Evolutionary conservation across 2,888 invertebrate species (phyloP).

Genomic region (Protophormia terraenovae): DNA sequence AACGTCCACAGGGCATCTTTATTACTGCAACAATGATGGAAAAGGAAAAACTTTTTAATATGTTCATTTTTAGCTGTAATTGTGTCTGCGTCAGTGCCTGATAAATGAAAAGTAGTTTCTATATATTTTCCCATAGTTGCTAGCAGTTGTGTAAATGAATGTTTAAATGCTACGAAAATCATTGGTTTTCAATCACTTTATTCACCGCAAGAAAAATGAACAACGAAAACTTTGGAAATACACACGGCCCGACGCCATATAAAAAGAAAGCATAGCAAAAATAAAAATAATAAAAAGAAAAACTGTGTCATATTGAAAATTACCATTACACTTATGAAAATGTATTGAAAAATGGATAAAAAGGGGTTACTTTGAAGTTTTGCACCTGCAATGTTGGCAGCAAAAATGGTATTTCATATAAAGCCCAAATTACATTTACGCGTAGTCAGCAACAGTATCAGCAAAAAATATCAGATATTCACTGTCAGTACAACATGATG

Average conservation of each 20-base stretch:
- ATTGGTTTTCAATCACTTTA: constrained; percentile 35
- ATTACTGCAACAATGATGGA: constrained; percentile 43
- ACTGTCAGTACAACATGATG: too few species aligned
- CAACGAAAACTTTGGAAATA: background rate
- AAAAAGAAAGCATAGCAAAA: background rate
- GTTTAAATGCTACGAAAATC: constrained; percentile 32
- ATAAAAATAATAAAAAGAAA: background rate
- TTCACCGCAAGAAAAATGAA: constrained; percentile 21
- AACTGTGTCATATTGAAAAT: constrained; percentile 16
- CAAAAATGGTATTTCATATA: background rate
- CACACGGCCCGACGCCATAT: background rate
- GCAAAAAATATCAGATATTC: too few species aligned
- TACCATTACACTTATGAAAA: background rate
- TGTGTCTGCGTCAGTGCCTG: background rate
- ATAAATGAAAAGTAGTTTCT: background rate
- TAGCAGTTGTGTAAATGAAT: background rate
- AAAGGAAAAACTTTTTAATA: constrained; percentile 27
- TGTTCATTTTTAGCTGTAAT: constrained; percentile 12
- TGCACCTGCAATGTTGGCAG: background rate
- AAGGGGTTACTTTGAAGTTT: background rate
- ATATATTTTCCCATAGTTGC: constrained; percentile 9
- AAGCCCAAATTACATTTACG: too few species aligned
- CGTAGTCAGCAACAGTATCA: too few species aligned
- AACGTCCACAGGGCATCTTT: constrained; percentile 53
- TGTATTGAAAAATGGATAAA: background rate